Evolutionary conservation across 2,888 invertebrate species (phyloP).

Genomic region (Dascillus cervinus): DNA sequence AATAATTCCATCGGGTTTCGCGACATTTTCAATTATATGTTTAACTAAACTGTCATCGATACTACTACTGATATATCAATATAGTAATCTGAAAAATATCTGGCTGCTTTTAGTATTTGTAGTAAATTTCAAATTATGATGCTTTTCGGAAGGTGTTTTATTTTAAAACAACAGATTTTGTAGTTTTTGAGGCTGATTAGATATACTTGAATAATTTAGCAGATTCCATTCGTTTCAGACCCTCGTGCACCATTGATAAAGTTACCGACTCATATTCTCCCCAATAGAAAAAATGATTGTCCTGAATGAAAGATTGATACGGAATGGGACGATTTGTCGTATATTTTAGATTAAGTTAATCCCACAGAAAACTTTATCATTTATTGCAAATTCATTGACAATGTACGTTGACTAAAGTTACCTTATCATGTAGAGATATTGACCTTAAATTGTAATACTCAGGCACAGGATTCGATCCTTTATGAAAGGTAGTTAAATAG

Average conservation of each 20-base stretch:
- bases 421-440: no score
- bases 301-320: no score
- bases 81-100: not conserved
- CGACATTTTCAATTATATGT: constrained; percentile 2
- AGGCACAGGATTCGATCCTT: no score
- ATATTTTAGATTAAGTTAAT: no score
- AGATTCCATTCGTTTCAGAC: constrained; percentile 36
- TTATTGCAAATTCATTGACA: no score
- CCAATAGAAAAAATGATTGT: constrained; percentile 49
- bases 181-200: not conserved
- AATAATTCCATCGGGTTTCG: not conserved
- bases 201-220: not conserved
- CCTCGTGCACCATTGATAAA: constrained; percentile 48
- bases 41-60: not conserved
- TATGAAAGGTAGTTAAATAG: no score
- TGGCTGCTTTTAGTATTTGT: not conserved
- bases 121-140: not conserved
- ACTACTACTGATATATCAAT: not conserved
- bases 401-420: no score
- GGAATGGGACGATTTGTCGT: no score
- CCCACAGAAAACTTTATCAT: no score
- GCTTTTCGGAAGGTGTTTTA: not conserved
- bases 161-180: not conserved
- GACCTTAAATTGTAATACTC: no score
- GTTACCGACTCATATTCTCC: constrained; percentile 47